These are phyloP conservation scores for Sinhomidia bicolor DNA, from an alignment of 2,888 invertebrate species.

Conservation along the genomic window DNA sequence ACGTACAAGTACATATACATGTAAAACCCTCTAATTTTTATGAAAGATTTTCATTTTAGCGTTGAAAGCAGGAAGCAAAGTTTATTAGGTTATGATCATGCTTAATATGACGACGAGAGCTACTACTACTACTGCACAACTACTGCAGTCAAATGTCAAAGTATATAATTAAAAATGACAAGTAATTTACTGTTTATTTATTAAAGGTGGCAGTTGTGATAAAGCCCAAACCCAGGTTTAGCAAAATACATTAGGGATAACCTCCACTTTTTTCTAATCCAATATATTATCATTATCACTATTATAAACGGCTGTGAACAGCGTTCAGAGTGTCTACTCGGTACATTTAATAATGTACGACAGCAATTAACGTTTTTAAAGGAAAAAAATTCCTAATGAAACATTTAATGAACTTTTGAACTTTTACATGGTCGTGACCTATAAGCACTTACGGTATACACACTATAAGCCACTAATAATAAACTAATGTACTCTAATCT, in stretches of 20 bases:
- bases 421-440: neutral
- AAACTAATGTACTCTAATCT: too few species aligned
- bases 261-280: too few species aligned
- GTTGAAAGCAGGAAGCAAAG: neutral
- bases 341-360: too few species aligned
- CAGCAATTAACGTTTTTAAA: neutral
- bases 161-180: slow-evolving; percentile 11
- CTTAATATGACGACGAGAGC: too few species aligned
- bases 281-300: slow-evolving; percentile 28
- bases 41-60: too few species aligned
- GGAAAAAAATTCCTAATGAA: neutral
- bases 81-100: too few species aligned
- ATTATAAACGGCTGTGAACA: neutral
- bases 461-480: too few species aligned
- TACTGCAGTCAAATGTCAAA: neutral
- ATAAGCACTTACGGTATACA: neutral
- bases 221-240: neutral
- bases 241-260: neutral
- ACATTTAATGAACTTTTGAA: slow-evolving; percentile 4
- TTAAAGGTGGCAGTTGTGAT: slow-evolving; percentile 16
- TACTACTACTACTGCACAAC: too few species aligned
- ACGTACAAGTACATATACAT: too few species aligned
- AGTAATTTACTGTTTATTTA: slow-evolving; percentile 28
- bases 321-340: neutral
- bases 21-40: too few species aligned